These are phyloP conservation scores for Columbina picui DNA, from an alignment of 2,113 vertebrate species.

Conservation along the genomic window DNA sequence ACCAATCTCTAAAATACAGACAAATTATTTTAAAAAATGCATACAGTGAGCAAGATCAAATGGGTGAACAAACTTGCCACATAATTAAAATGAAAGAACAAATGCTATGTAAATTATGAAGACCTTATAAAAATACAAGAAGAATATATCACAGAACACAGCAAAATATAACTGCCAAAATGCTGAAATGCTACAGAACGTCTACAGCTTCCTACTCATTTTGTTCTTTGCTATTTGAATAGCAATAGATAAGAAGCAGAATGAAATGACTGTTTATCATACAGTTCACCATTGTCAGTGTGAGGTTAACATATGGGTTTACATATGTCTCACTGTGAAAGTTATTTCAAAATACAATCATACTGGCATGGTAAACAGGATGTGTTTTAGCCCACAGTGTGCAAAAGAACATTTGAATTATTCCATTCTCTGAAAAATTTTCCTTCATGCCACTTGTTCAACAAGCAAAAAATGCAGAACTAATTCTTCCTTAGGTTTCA, in stretches of 20 bases:
- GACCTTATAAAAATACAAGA: not conserved
- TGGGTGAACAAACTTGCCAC: not conserved
- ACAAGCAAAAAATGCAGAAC: accelerated
- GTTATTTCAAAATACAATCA: not conserved
- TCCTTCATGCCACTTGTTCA: not conserved
- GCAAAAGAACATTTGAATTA: not conserved
- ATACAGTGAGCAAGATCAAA: not conserved
- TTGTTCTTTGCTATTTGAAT: not conserved
- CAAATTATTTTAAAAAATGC: not conserved
- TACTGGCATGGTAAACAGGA: not conserved
- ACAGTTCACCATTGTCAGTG: not conserved
- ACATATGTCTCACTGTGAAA: not conserved
- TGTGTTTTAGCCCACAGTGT: not conserved
- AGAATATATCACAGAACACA: not conserved
- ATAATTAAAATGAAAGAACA: not conserved
- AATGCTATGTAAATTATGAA: not conserved
- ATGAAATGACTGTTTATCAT: not conserved
- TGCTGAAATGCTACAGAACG: not conserved
- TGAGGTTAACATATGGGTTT: not conserved
- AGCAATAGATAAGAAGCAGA: not conserved
- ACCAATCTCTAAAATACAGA: not conserved
- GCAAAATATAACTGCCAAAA: not conserved
- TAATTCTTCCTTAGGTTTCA: not conserved
- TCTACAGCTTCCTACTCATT: not conserved
- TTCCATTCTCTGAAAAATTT: not conserved